Base-by-base conservation (phyloP, 1,140 invertebrate genomes). In the Zaprionus africanus region DNA sequence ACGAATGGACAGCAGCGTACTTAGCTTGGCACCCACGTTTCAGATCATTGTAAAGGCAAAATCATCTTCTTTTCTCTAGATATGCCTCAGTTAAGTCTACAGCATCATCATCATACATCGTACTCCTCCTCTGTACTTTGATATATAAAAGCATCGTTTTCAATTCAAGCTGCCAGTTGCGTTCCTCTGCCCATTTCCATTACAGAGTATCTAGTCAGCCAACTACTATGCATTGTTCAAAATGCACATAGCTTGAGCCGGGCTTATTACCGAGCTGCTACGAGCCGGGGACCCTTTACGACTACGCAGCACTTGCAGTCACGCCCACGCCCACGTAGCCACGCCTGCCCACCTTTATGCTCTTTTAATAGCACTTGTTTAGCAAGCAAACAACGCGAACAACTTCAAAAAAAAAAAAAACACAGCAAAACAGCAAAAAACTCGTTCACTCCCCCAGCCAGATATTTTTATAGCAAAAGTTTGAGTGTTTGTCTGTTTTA, bases 401-500 rank as follows among this genome's bases (percentile, higher is more conserved):
- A 86, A 86, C 82, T 87, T 78, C 41, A 46, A 1, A 41, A 46
- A 46, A 43, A 46, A 46, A 46, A 46, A 43, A 46, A 46, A 46
- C 5, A 17, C 2, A 17, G 15, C 41, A 19, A 0, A 38, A 38
- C 41, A 19, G 7, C 41, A 78, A 87, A 88, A 88, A 87, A 88
- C 81, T 83, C 67, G 57, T 74, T 78, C 61, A 15, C 60, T 26
- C 62, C 15, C 36, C 54, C 63, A 26, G 43, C 59, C 83, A 76
- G 71, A 91, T 81, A 91, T 91, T 91, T 91, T 91, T 91, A 91
- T 91, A 88, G 84, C 84, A 41, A 88, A 91, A 91, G 76, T 91
- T 91, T 85, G 81, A 91, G 88, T 91, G 88, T 91, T 91, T 91
- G 84, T 85, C 88, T 91, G 88, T 91, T 91, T 91, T 91, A 91